These are phyloP conservation scores for Gallinago jamesoni DNA, from an alignment of 2,113 vertebrate genomes.

Conservation along the genomic window DNA sequence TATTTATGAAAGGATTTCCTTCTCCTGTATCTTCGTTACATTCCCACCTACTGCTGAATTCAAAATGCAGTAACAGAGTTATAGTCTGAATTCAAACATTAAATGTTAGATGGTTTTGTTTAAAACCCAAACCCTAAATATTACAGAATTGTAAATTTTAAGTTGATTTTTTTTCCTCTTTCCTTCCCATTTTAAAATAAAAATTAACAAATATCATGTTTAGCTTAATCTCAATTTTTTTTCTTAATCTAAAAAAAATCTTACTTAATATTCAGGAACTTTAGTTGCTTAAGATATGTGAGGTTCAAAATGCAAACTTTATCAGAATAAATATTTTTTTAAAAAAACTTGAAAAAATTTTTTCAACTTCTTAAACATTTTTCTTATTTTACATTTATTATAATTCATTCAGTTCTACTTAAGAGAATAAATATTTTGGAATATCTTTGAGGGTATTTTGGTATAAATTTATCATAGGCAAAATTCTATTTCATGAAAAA, in stretches of 20 bases:
- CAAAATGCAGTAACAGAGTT: neutral
- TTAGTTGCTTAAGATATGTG: neutral
- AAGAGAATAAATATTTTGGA: neutral
- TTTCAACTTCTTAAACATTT: neutral
- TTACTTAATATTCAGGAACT: neutral
- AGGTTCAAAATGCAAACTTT: neutral
- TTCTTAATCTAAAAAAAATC: neutral
- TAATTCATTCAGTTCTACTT: neutral
- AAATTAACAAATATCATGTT: accelerated
- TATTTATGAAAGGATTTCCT: neutral
- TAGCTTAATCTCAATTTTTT: neutral
- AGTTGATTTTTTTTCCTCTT: neutral
- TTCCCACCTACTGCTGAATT: neutral
- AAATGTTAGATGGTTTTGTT: neutral
- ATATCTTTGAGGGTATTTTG: neutral
- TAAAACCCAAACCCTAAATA: neutral
- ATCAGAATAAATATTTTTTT: neutral
- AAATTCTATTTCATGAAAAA: neutral
- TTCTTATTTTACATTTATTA: neutral
- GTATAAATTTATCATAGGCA: neutral
- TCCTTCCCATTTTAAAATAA: neutral
- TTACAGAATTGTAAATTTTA: accelerated
- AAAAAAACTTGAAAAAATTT: neutral
- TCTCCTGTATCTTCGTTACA: neutral
- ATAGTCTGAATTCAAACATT: neutral